Percentiles rank a stretch among this genome's conserved stretches.
Evolutionary conservation across 2,888 invertebrate genomes (phyloP).

Genomic region (Eucera pruinosa): DNA sequence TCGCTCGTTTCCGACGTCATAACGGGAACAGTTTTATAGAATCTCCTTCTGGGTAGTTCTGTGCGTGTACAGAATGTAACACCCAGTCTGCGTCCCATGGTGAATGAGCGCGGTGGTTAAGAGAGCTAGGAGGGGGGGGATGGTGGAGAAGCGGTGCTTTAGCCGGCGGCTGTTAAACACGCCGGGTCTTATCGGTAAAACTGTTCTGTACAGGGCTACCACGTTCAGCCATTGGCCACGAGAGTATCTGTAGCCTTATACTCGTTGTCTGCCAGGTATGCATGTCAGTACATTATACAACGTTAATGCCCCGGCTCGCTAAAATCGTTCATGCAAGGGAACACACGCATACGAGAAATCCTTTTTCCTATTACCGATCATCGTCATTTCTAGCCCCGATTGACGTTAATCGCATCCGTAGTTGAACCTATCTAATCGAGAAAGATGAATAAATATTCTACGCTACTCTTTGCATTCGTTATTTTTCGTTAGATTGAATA

Average conservation of each 20-base stretch:
- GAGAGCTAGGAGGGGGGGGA: slow-evolving; percentile 50
- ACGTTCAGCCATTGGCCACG: slow-evolving; percentile 76
- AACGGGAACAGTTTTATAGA: slow-evolving; percentile 56
- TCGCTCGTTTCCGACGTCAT: slow-evolving; percentile 20
- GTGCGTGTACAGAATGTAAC: slow-evolving; percentile 63
- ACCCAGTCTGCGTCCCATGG: slow-evolving; percentile 67
- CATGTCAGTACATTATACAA: slow-evolving; percentile 71
- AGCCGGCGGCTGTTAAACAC: slow-evolving; percentile 82
- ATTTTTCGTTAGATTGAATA: no score
- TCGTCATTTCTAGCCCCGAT: no score
- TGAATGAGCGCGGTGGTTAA: slow-evolving; percentile 66
- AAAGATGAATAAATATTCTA: no score
- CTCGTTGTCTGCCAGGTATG: slow-evolving; percentile 70
- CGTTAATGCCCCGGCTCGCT: slow-evolving; percentile 72
- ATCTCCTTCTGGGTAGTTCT: slow-evolving; percentile 55
- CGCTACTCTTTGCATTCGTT: no score
- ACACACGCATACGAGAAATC: no score
- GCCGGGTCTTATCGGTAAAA: slow-evolving; percentile 83
- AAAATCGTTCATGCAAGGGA: slow-evolving; percentile 62
- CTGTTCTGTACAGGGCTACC: slow-evolving; percentile 79
- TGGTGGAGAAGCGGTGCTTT: slow-evolving; percentile 74
- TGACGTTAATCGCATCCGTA: no score
- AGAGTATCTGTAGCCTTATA: slow-evolving; percentile 76
- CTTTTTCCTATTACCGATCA: no score
- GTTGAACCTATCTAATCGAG: no score